Base-by-base conservation (phyloP, 2,797 vertebrate genomes). In the Micrastur ruficollis region DNA sequence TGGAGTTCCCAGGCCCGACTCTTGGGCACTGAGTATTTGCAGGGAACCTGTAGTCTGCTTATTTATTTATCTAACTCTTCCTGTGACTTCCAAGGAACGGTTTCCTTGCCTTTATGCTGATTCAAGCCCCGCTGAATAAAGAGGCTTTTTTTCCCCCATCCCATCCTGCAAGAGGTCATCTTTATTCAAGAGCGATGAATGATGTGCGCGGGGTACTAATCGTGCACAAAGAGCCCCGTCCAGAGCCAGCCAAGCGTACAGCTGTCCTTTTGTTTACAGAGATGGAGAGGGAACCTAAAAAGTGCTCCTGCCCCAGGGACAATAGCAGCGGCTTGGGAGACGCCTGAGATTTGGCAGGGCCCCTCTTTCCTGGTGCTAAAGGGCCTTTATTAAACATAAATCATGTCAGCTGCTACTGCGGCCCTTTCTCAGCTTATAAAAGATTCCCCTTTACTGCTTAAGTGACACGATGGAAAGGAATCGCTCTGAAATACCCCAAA, bases 231-330 rank as follows among this genome's bases (percentile, higher is more conserved):
- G 93, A 88, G 81, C 93, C 63, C 62, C 11, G 52, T 95, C 96
- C 95, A 8, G 94, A 97, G 95, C 94, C 95, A 97, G 94, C 97
- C 97, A 95, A 97, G 94, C 92, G 9, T 95, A 97, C 98, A 98
- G 98, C 97, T 97, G 98, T 91, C 92, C 95, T 97, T 98, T 98
- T 98, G 98, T 98, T 95, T 68, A 5, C 63, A 44, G 82, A n/a
- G 97, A 94, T 92, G 83, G 88, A 95, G 85, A 96, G 81, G 82
- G 94, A 92, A 93, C 94, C 96, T 68, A 61, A 83, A 95, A 95
- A 97, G 93, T 93, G 95, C 95, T 97, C 97, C 92, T 93, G 86
- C 92, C 53, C 50, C 38, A 9, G 76, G 59, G 66, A 72, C 91
- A 79, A 93, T 89, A 71, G 91, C 81, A 93, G 84, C 29, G 14